Base-by-base conservation (phyloP, 2,888 invertebrate genomes). In the Andrena flavipes region DNA sequence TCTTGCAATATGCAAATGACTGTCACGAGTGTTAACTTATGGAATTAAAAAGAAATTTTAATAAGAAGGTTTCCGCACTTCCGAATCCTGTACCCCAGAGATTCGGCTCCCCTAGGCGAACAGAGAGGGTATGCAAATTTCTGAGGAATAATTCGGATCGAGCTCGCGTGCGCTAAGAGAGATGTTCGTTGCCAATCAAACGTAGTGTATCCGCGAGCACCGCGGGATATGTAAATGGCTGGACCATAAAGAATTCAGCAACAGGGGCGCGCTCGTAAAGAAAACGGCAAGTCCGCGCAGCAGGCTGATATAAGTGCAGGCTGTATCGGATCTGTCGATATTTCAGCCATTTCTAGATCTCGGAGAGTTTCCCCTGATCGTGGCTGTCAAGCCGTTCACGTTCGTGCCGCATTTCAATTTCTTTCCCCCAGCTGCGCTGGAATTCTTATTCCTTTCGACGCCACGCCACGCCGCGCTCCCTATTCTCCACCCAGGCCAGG, bases 241-340 rank as follows among this genome's bases (percentile, higher is more conserved):
- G 26, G 23, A 7, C 20, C 26, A 72, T 87, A 87, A 83, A 87
- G 83, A 85, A 87, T 87, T 83, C 87, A 87, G 73, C 29, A 48
- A 48, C 13, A 51, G 63, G 65, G 42, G 56, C 48, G 65, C 59
- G 68, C 59, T 83, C 87, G 85, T 87, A 87, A 87, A 87, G 81
- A 86, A 87, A 80, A 69, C 62, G 73, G 70, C 20, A 60, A 60
- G 67, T 42, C 26, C 51, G 60, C 33, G 67, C 62, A 68, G 29
- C 71, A 68, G 74, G 83, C 83, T 87, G 87, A 87, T 85, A 87
- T 87, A 85, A 85, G 77, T 71, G 76, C 70, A 56, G 74, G 33
- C 78, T 87, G 83, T 51, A 71, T 71, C 78, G 83, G 83, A 87
- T 87, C 83, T 85, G 87, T 85, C 87, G 87, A 87, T 87, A 87